Percentiles rank a stretch among this genome's conserved stretches.
phyloP scores from a whole-genome alignment of 2,888 invertebrate species.

The Caenorhabditis becei region DNA sequence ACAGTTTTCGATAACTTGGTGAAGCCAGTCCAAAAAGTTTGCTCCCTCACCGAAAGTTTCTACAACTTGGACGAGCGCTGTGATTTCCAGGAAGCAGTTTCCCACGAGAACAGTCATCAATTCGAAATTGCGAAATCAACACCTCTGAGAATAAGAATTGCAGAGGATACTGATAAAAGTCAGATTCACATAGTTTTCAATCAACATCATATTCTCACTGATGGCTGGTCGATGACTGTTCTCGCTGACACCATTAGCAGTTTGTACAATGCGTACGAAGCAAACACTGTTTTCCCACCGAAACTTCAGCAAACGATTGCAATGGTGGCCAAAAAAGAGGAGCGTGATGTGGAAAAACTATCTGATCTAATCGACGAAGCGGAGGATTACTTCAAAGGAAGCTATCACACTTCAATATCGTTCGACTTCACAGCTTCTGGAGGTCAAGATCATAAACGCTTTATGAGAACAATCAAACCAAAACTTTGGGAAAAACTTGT shows the following conservation, averaged over 20 bases:
- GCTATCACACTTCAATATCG: constrained; percentile 36
- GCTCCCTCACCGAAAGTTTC: constrained; percentile 71
- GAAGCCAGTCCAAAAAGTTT: constrained; percentile 55
- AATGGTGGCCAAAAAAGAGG: constrained; percentile 16
- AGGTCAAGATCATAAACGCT: constrained; percentile 20
- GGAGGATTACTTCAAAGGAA: constrained; percentile 1
- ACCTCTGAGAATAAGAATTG: constrained; percentile 51
- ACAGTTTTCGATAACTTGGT: constrained; percentile 50
- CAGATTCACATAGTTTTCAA: constrained; percentile 66
- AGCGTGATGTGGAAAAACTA: not conserved
- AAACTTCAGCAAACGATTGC: constrained; percentile 24
- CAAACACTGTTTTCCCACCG: constrained; percentile 13
- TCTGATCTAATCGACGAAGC: constrained; percentile 1
- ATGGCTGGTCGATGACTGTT: constrained; percentile 80
- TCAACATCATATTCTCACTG: constrained; percentile 79
- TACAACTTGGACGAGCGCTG: constrained; percentile 41
- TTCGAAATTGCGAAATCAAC: constrained; percentile 50
- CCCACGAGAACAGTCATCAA: constrained; percentile 41
- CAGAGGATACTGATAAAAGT: constrained; percentile 16
- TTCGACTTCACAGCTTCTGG: constrained; percentile 6
- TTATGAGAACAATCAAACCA: constrained; percentile 21
- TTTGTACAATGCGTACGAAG: constrained; percentile 36
- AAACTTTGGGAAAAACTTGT: constrained; percentile 29
- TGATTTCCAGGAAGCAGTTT: constrained; percentile 9
- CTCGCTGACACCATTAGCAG: constrained; percentile 66